Evolutionary conservation across 2,113 vertebrate genomes (phyloP).

Genomic region (Ramphastos sulfuratus): DNA sequence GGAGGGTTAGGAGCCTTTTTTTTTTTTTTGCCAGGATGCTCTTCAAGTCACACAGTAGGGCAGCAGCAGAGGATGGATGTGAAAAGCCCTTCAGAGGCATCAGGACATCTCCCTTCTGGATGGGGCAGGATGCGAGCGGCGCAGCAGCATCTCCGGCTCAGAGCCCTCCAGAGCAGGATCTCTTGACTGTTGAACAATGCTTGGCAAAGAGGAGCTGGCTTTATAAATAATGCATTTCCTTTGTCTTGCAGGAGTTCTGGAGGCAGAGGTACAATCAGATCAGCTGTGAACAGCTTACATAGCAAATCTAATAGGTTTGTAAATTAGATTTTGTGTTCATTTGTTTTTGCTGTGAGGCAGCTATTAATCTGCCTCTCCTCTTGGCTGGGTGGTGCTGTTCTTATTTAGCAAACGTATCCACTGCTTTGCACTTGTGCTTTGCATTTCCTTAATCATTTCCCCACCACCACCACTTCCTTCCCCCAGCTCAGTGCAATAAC

Average conservation of each 20-base stretch:
- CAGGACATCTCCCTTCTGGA: neutral
- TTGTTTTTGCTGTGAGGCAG: conserved; percentile 83
- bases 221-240: conserved; percentile 85
- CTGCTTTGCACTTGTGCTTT: conserved; percentile 74
- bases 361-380: conserved; percentile 82
- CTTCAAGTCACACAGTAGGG: neutral
- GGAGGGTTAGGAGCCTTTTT: neutral
- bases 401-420: conserved; percentile 75
- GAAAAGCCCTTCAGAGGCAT: neutral
- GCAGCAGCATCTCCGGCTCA: accelerated
- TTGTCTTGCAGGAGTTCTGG: conserved; percentile 88
- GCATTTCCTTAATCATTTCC: conserved; percentile 70
- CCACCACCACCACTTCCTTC: neutral
- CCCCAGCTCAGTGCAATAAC: conserved; percentile 38
- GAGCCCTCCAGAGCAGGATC: conserved; percentile 17
- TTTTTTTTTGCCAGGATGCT: neutral
- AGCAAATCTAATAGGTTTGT: conserved; percentile 92
- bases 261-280: conserved; percentile 87
- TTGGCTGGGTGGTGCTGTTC: conserved; percentile 71
- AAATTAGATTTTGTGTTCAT: conserved; percentile 85
- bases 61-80: neutral
- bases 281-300: conserved; percentile 83
- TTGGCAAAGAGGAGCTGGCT: conserved; percentile 63
- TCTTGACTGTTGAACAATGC: conserved; percentile 68
- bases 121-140: accelerated